These are phyloP conservation scores for Danio rerio DNA, from an alignment of 2,113 vertebrate genomes.

Conservation along the genomic window DNA sequence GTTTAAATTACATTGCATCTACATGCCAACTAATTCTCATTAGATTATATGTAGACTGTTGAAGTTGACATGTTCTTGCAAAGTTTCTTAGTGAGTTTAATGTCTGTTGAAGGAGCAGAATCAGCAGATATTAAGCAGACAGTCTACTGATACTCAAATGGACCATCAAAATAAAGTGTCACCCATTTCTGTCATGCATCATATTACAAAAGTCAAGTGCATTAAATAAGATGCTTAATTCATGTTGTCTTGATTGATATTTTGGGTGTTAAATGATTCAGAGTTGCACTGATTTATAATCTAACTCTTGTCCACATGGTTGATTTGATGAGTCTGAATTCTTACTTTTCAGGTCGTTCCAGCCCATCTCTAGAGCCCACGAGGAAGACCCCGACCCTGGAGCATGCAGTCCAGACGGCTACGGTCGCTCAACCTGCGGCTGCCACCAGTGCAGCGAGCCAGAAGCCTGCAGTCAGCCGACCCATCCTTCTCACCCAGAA, in stretches of 20 bases:
- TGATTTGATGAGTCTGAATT: background rate
- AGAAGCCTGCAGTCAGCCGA: constrained; percentile 82
- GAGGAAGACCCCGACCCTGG: constrained; percentile 83
- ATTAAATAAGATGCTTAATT: background rate
- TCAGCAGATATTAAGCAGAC: no score
- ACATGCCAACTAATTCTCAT: no score
- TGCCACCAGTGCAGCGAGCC: constrained; percentile 78
- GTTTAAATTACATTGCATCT: no score
- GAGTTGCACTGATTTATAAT: background rate
- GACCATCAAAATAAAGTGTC: no score
- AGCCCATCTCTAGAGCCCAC: constrained; percentile 86
- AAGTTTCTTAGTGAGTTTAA: no score
- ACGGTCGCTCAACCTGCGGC: constrained; percentile 69
- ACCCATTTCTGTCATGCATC: no score
- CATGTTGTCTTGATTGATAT: constrained; percentile 3
- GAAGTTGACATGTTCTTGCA: no score
- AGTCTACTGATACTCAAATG: no score
- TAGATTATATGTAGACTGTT: no score
- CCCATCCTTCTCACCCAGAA: constrained; percentile 80
- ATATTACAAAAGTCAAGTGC: background rate
- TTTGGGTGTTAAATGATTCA: background rate
- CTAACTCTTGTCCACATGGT: no score
- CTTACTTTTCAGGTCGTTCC: constrained; percentile 76
- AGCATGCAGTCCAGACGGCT: constrained; percentile 84
- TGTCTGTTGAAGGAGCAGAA: no score